Percentiles rank a stretch among this genome's conserved stretches.
Evolutionary conservation across 1,140 invertebrate genomes (phyloP).

Genomic region (Lysiphlebus fabarum): DNA sequence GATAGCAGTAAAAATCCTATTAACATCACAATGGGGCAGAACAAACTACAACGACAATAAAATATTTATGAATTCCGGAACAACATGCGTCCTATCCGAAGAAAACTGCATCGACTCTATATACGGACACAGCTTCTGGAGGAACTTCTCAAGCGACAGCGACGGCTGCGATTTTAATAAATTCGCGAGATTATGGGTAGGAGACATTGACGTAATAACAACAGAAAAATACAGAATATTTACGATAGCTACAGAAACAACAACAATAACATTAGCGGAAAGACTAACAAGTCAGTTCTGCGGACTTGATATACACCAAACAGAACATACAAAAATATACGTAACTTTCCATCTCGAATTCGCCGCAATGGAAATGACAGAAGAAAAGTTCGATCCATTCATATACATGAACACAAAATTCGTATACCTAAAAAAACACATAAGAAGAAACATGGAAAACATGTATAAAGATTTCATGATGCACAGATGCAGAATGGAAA

Average conservation of each 20-base stretch:
- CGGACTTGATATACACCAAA: background rate
- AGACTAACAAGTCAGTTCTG: too few species aligned
- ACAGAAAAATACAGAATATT: too few species aligned
- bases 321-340: background rate
- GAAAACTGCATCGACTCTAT: too few species aligned
- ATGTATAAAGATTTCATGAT: constrained; percentile 22
- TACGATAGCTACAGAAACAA: too few species aligned
- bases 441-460: constrained; percentile 6
- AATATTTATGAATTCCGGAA: background rate
- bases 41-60: background rate
- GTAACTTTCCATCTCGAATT: background rate
- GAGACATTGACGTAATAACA: too few species aligned
- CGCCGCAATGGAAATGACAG: background rate
- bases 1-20: background rate
- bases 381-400: constrained; percentile 23
- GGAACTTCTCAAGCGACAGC: too few species aligned
- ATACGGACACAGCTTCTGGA: too few species aligned
- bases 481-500: constrained; percentile 25
- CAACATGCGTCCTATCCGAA: too few species aligned
- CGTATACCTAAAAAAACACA: constrained; percentile 22
- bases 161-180: too few species aligned
- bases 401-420: constrained; percentile 29
- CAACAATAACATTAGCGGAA: too few species aligned
- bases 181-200: too few species aligned
- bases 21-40: background rate